These are phyloP conservation scores for Oncopodura yosiiana DNA, from an alignment of 1,140 invertebrate genomes.

Conservation along the genomic window DNA sequence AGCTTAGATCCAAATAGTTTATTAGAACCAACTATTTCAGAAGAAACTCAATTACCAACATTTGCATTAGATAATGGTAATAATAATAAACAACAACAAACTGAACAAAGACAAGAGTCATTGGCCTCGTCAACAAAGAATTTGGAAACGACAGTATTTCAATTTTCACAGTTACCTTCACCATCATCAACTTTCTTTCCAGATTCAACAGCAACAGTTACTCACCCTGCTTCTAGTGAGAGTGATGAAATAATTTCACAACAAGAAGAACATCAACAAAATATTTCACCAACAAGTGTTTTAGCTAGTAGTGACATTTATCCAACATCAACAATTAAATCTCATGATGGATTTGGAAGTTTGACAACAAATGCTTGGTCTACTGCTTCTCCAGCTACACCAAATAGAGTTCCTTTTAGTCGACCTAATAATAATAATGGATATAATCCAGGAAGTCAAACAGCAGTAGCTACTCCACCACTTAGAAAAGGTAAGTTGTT, in stretches of 20 bases:
- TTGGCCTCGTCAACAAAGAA: background rate
- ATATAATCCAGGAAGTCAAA: slow-evolving; percentile 59
- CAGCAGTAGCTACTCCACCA: slow-evolving; percentile 28
- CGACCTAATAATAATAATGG: slow-evolving; percentile 68
- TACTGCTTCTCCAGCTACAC: background rate
- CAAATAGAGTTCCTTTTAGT: background rate
- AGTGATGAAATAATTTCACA: too few species aligned
- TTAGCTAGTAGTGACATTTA: too few species aligned
- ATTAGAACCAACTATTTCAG: slow-evolving; percentile 20
- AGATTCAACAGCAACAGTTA: too few species aligned
- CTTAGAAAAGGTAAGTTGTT: slow-evolving; percentile 25
- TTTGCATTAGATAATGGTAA: slow-evolving; percentile 5
- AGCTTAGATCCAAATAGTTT: background rate
- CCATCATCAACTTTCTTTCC: slow-evolving; percentile 1
- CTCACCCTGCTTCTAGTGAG: too few species aligned
- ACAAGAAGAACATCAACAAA: too few species aligned
- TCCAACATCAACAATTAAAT: too few species aligned
- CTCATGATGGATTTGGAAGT: too few species aligned
- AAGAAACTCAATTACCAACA: slow-evolving; percentile 17
- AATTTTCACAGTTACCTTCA: background rate
- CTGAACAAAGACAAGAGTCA: background rate
- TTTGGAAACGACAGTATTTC: background rate
- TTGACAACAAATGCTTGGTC: too few species aligned
- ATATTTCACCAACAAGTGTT: too few species aligned
- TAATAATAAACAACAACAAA: background rate